A percentile compares a stretch with the other conserved stretches of the same genome.
Evolutionary conservation across 2,888 invertebrate species (phyloP).

Genomic region (Rhamnusium bicolor): DNA sequence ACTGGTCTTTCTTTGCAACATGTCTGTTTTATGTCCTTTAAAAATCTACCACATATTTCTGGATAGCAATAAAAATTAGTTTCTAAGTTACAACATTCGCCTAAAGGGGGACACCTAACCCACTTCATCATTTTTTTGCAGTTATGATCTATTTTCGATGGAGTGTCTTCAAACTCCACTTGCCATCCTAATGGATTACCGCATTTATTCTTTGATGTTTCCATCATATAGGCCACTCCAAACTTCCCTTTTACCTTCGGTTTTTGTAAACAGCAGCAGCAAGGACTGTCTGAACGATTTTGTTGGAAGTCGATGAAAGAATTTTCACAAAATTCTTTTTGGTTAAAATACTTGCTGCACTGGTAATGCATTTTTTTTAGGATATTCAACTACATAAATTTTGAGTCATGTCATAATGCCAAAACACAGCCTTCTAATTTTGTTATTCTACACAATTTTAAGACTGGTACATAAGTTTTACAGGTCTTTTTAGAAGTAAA

Average conservation of each 20-base stretch:
- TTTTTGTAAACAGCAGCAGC: slow-evolving; percentile 37
- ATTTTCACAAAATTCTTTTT: background rate
- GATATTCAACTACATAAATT: slow-evolving; percentile 1
- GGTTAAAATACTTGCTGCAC: background rate
- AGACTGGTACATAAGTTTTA: no score
- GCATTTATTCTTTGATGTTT: slow-evolving; percentile 59
- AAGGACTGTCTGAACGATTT: background rate
- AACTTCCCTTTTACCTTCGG: slow-evolving; percentile 62
- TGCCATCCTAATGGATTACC: slow-evolving; percentile 66
- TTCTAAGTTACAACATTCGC: slow-evolving; percentile 31
- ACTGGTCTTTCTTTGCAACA: background rate
- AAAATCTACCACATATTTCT: slow-evolving; percentile 21
- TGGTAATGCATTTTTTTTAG: slow-evolving; percentile 6
- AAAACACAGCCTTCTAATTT: slow-evolving; percentile 6
- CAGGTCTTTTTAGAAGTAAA: no score
- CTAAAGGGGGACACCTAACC: slow-evolving; percentile 64
- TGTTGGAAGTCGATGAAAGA: background rate
- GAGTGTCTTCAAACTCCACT: slow-evolving; percentile 66
- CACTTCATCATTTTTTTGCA: slow-evolving; percentile 65
- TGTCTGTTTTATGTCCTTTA: background rate
- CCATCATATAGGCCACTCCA: slow-evolving; percentile 65
- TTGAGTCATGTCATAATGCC: background rate
- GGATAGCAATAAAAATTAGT: slow-evolving; percentile 25
- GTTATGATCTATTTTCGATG: slow-evolving; percentile 62
- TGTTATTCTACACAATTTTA: background rate